phyloP scores from a whole-genome alignment of 2,888 invertebrate species.

The Sarcophaga carnaria region DNA sequence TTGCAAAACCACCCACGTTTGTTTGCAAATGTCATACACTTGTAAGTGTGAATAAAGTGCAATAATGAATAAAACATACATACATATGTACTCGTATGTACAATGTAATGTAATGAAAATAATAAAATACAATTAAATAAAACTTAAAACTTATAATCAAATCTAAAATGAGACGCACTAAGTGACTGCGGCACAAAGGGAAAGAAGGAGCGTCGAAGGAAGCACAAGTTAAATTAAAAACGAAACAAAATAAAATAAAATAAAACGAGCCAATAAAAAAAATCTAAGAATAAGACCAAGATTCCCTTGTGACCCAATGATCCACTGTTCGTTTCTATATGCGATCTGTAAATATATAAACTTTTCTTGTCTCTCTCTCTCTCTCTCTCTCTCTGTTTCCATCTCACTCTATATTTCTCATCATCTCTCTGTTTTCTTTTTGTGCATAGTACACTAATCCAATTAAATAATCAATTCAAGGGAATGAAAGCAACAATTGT shows the following conservation, averaged over 20 bases:
- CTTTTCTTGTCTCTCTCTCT: not conserved
- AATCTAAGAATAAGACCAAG: slow-evolving; percentile 48
- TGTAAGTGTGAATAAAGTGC: slow-evolving; percentile 11
- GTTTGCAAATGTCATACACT: not conserved
- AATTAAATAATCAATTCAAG: slow-evolving; percentile 62
- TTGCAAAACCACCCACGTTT: slow-evolving; percentile 29
- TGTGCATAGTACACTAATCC: not conserved
- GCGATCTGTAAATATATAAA: slow-evolving; percentile 3
- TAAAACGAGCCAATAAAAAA: not conserved
- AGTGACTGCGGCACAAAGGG: not conserved
- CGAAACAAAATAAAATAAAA: slow-evolving; percentile 36
- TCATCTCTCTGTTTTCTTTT: no score
- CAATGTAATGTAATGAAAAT: slow-evolving; percentile 30
- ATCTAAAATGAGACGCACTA: slow-evolving; percentile 47
- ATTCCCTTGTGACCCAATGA: slow-evolving; percentile 69
- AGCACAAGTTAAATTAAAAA: slow-evolving; percentile 40
- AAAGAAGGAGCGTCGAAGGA: slow-evolving; percentile 17
- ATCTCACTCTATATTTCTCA: no score
- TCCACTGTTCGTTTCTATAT: slow-evolving; percentile 56
- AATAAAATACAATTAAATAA: slow-evolving; percentile 54
- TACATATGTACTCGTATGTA: no score
- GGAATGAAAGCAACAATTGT: slow-evolving; percentile 55
- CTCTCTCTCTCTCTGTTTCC: no score
- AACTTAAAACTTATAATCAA: slow-evolving; percentile 54
- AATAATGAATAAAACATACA: not conserved